A percentile compares a stretch with the other conserved stretches of the same genome.
Conservation (phyloP, 1,140 invertebrate genomes). For the Theocolax elegans region DNA sequence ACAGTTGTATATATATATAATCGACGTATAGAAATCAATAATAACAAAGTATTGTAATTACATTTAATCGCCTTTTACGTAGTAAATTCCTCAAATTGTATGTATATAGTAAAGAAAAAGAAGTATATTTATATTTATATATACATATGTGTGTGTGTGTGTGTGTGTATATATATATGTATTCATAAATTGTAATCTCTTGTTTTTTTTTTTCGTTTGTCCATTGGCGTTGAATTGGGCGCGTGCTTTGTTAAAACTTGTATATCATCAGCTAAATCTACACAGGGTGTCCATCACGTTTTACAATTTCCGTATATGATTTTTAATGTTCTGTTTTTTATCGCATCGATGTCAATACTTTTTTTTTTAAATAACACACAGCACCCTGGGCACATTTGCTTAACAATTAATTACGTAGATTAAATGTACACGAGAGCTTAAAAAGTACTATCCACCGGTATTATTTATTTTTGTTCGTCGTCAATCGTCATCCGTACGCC, state of each 20-base stretch:
- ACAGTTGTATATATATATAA: constrained; percentile 64
- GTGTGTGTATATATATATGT: too few species aligned
- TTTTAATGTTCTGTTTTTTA: not conserved
- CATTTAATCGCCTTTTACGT: constrained; percentile 29
- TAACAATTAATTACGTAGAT: constrained; percentile 21
- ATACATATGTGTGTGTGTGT: too few species aligned
- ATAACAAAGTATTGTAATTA: constrained; percentile 32
- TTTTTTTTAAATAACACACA: too few species aligned
- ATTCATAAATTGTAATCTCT: too few species aligned
- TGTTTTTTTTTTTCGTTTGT: not conserved
- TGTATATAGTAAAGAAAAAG: too few species aligned
- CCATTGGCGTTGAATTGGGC: constrained; percentile 19
- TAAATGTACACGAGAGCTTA: constrained; percentile 23
- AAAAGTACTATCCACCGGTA: constrained; percentile 6
- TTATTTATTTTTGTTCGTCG: too few species aligned
- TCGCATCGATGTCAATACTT: not conserved
- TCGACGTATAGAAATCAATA: constrained; percentile 43
- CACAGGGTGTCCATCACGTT: not conserved
- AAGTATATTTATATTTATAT: too few species aligned
- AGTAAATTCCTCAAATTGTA: too few species aligned
- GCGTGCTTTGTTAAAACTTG: constrained; percentile 17
- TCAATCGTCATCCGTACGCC: not conserved
- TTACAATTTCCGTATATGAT: not conserved
- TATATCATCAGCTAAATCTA: not conserved
- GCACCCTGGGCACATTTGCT: constrained; percentile 3